Conservation (phyloP, 2,888 invertebrate genomes). For the Epistrophella euchroma region DNA sequence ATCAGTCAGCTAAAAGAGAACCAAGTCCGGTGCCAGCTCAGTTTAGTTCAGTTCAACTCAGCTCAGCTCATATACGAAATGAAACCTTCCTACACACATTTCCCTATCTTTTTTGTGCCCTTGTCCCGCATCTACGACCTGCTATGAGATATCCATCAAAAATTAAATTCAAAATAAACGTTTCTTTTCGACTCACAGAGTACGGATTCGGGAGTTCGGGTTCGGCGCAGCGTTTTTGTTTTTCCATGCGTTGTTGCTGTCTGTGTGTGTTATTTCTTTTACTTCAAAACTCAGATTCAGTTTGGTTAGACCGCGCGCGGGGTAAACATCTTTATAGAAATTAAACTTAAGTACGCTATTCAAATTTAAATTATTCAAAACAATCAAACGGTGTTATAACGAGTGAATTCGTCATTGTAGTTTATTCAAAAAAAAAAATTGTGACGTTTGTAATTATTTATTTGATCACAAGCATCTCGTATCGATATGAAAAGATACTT, state of each 20-base stretch:
- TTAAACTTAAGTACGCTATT: slow-evolving; percentile 29
- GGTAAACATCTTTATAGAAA: slow-evolving; percentile 54
- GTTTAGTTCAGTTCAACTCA: not conserved
- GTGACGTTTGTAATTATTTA: not conserved
- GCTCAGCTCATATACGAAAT: slow-evolving; percentile 23
- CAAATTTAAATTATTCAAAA: slow-evolving; percentile 51
- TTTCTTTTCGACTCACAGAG: slow-evolving; percentile 49
- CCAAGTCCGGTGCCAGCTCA: slow-evolving; percentile 41
- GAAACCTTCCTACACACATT: slow-evolving; percentile 70
- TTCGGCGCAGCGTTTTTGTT: slow-evolving; percentile 46
- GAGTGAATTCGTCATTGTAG: slow-evolving; percentile 2
- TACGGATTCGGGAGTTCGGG: slow-evolving; percentile 27
- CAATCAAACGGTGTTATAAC: slow-evolving; percentile 26
- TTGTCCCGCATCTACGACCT: slow-evolving; percentile 74
- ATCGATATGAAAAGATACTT: not conserved
- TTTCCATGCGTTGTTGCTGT: slow-evolving; percentile 16
- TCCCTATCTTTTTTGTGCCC: slow-evolving; percentile 62
- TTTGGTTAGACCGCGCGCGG: slow-evolving; percentile 67
- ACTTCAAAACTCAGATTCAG: slow-evolving; percentile 41
- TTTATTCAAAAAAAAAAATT: not conserved
- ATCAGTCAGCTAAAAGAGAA: slow-evolving; percentile 47
- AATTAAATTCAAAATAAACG: slow-evolving; percentile 69
- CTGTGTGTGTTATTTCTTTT: slow-evolving; percentile 31
- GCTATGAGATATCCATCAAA: slow-evolving; percentile 73
- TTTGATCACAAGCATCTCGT: not conserved